These are phyloP conservation scores for Prochilodus magdalenae DNA, from an alignment of 2,113 vertebrate species.

Conservation along the genomic window DNA sequence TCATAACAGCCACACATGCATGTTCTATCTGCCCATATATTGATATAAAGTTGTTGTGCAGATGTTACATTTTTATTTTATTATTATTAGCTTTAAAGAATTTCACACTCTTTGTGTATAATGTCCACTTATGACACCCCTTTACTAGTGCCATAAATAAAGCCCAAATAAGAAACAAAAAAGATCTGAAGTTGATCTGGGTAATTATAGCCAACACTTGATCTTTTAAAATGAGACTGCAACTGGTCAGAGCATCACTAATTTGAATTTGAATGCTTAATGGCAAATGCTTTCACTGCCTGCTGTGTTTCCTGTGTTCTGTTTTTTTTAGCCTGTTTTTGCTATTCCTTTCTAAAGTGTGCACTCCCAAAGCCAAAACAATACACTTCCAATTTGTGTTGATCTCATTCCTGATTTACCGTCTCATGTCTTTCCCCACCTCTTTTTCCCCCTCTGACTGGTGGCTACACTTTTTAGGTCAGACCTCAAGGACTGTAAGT, in stretches of 20 bases:
- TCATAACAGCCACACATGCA: no score
- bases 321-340: background rate
- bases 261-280: background rate
- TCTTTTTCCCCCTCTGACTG: background rate
- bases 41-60: no score
- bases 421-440: background rate
- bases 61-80: no score
- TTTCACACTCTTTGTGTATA: no score
- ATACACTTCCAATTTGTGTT: background rate
- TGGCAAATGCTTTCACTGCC: background rate
- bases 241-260: background rate
- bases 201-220: no score
- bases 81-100: no score
- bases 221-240: background rate
- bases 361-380: background rate
- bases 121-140: no score
- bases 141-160: no score
- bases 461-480: conserved; percentile 75
- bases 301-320: background rate
- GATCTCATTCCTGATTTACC: background rate
- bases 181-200: no score
- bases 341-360: background rate
- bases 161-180: no score
- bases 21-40: no score
- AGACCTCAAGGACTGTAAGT: conserved; percentile 85